A percentile compares a stretch with the other conserved stretches of the same genome.
Conservation (phyloP, 2,888 invertebrate species). For the Epistrophella euchroma region DNA sequence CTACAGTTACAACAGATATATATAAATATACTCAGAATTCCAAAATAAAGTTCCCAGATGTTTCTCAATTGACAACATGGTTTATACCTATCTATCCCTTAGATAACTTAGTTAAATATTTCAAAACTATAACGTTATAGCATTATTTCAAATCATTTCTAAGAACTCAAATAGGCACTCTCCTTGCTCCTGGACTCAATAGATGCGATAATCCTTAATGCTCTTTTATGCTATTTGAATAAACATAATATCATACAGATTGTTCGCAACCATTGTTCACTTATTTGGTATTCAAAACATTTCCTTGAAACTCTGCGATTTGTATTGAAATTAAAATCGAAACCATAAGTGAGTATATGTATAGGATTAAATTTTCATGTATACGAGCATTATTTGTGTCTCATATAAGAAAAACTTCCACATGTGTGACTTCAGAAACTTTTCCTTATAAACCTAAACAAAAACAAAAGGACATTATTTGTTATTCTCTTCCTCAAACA, state of each 20-base stretch:
- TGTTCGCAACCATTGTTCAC: not conserved
- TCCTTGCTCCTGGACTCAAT: not conserved
- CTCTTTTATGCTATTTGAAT: conserved; percentile 14
- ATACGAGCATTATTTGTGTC: not conserved
- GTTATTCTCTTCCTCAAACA: conserved; percentile 9
- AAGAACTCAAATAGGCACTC: not conserved
- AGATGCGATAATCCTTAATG: not conserved
- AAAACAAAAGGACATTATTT: conserved; percentile 35
- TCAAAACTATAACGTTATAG: not conserved
- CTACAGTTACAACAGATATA: too few relatives aligned
- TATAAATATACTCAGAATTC: not conserved
- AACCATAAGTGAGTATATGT: conserved; percentile 7
- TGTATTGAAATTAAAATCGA: conserved; percentile 45
- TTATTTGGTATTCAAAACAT: conserved; percentile 37
- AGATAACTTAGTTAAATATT: not conserved
- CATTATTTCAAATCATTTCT: not conserved
- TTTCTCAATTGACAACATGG: not conserved
- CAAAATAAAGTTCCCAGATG: not conserved
- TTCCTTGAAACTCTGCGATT: conserved; percentile 28
- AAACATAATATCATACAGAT: conserved; percentile 30
- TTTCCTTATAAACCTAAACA: conserved; percentile 1
- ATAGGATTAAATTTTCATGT: not conserved
- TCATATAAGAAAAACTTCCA: conserved; percentile 17
- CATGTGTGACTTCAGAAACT: conserved; percentile 38
- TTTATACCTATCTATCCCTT: not conserved